These are phyloP conservation scores for Neomonachus schauinslandi DNA, from an alignment of 2,113 vertebrate species.

Conservation along the genomic window DNA sequence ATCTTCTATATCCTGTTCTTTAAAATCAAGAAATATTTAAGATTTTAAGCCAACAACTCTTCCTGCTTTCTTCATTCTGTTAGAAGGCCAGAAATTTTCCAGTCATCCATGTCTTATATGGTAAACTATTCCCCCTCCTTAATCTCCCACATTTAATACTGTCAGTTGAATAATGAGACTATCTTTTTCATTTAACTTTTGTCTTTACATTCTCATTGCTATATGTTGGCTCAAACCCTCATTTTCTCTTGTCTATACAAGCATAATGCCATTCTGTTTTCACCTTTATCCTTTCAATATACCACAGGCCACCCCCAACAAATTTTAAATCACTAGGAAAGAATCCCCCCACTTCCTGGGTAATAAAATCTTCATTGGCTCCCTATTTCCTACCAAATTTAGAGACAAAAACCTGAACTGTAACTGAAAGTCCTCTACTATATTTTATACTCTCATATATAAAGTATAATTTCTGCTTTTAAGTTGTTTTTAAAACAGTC, in stretches of 20 bases:
- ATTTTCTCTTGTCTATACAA: not conserved
- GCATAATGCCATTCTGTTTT: not conserved
- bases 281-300: not conserved
- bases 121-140: not conserved
- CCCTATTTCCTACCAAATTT: not conserved
- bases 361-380: not conserved
- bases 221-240: not conserved
- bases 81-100: not conserved
- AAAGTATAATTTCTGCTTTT: not conserved
- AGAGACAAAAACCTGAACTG: not conserved
- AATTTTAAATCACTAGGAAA: not conserved
- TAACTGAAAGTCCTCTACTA: not conserved
- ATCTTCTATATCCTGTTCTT: not conserved
- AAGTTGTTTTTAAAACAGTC: not conserved
- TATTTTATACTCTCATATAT: not conserved
- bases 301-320: not conserved
- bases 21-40: not conserved
- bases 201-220: not conserved
- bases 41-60: not conserved
- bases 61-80: not conserved
- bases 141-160: not conserved
- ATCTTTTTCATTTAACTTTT: not conserved
- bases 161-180: not conserved
- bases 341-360: not conserved
- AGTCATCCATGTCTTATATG: not conserved